Conservation (phyloP, 1,140 invertebrate genomes). For the Capitella teleta region DNA sequence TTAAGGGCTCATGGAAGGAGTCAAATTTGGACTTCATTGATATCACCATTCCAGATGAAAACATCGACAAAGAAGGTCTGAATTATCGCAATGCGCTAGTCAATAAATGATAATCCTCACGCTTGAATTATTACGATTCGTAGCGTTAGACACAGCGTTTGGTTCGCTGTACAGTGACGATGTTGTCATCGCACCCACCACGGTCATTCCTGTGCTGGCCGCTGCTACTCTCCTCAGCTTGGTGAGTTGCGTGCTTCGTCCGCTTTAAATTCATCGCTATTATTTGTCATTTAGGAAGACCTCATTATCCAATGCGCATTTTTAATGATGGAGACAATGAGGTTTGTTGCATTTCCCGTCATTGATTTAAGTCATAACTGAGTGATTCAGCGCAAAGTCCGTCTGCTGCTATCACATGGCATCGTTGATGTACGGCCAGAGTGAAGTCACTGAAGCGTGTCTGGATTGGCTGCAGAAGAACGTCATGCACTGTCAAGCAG, state of each 20-base stretch:
- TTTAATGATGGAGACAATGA: slow-evolving; percentile 66
- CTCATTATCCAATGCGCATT: slow-evolving; percentile 50
- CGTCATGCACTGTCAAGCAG: slow-evolving; percentile 46
- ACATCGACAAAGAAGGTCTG: slow-evolving; percentile 53
- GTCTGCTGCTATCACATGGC: slow-evolving; percentile 59
- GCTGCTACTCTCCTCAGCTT: slow-evolving; percentile 66
- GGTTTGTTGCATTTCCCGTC: slow-evolving; percentile 22
- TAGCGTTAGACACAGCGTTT: slow-evolving; percentile 59
- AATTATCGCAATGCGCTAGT: too few relatives aligned
- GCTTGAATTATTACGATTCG: slow-evolving; percentile 14
- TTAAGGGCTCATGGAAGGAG: slow-evolving; percentile 69
- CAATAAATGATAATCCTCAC: not conserved
- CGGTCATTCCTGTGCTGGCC: slow-evolving; percentile 60
- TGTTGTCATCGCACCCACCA: slow-evolving; percentile 57
- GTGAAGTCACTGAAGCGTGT: slow-evolving; percentile 51
- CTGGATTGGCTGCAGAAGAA: slow-evolving; percentile 62
- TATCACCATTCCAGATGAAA: slow-evolving; percentile 63
- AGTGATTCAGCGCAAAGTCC: slow-evolving; percentile 45
- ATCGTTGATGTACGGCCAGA: slow-evolving; percentile 55
- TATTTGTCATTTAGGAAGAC: slow-evolving; percentile 24
- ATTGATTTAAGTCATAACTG: too few relatives aligned
- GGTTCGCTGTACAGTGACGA: slow-evolving; percentile 71
- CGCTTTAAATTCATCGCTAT: not conserved
- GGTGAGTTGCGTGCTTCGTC: slow-evolving; percentile 18
- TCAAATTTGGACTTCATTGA: slow-evolving; percentile 54